These are phyloP conservation scores for Watsonalla binaria DNA, from an alignment of 2,888 invertebrate species.

Conservation along the genomic window DNA sequence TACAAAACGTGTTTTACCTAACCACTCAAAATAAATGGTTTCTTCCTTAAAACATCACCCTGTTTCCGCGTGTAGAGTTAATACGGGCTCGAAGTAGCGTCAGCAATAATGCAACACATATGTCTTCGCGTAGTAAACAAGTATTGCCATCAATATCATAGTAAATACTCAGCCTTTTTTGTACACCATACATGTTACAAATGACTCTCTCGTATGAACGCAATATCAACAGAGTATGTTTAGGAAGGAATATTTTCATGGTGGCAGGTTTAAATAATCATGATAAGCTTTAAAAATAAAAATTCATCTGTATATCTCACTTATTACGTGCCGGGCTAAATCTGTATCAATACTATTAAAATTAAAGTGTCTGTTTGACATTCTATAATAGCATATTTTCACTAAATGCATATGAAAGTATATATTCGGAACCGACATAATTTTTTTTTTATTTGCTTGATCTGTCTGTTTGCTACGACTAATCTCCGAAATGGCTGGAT, in stretches of 20 bases:
- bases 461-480: no score
- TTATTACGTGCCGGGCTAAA: no score
- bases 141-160: constrained; percentile 18
- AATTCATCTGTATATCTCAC: no score
- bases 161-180: constrained; percentile 1
- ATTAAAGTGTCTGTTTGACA: no score
- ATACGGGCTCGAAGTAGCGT: constrained; percentile 8
- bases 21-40: not conserved
- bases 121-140: constrained; percentile 21
- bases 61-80: constrained; percentile 7
- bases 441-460: no score
- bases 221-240: not conserved
- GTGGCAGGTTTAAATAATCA: no score
- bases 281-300: no score
- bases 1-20: not conserved
- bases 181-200: not conserved
- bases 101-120: constrained; percentile 22
- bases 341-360: no score
- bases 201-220: not conserved
- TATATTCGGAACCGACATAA: no score
- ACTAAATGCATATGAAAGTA: no score
- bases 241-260: not conserved
- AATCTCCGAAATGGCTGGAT: no score
- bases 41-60: constrained; percentile 4
- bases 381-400: no score